Percentiles rank a stretch among this genome's conserved stretches.
These are phyloP conservation scores for Tetranychus urticae DNA, from an alignment of 1,140 invertebrate species.

Conservation along the genomic window DNA sequence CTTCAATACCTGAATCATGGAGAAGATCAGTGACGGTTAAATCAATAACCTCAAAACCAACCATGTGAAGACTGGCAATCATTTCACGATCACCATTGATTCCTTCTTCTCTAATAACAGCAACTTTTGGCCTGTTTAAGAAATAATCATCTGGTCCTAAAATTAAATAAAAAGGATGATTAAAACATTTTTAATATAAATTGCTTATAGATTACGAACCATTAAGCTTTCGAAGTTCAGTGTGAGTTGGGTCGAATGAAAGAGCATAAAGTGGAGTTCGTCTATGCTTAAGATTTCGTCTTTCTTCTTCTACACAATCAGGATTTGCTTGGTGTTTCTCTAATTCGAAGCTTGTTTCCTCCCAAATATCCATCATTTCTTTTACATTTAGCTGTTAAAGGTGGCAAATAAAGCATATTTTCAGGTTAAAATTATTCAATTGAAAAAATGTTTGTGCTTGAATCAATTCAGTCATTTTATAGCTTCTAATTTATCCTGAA, in stretches of 20 bases:
- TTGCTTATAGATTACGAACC: background rate
- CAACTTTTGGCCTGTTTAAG: slow-evolving; percentile 36
- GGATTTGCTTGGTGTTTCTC: slow-evolving; percentile 55
- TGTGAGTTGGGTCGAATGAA: slow-evolving; percentile 37
- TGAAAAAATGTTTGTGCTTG: no score
- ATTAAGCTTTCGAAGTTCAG: background rate
- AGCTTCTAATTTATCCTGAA: background rate
- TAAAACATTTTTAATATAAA: no score
- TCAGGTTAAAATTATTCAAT: background rate
- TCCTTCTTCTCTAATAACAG: slow-evolving; percentile 85
- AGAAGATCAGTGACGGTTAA: slow-evolving; percentile 73
- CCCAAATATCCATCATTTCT: slow-evolving; percentile 41
- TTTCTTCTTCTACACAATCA: slow-evolving; percentile 48
- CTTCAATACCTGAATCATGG: background rate
- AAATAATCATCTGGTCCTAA: background rate
- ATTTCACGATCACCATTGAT: slow-evolving; percentile 92
- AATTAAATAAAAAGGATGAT: background rate
- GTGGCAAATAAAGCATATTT: no score
- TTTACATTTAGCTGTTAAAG: slow-evolving; percentile 27
- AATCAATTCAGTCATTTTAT: no score
- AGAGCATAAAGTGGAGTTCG: slow-evolving; percentile 26
- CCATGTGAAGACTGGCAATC: slow-evolving; percentile 70
- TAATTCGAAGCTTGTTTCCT: slow-evolving; percentile 75
- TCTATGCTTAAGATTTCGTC: slow-evolving; percentile 12
- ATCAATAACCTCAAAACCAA: slow-evolving; percentile 73